Evolutionary conservation across 2,113 vertebrate genomes (phyloP).

Genomic region (Hippocampus zosterae): DNA sequence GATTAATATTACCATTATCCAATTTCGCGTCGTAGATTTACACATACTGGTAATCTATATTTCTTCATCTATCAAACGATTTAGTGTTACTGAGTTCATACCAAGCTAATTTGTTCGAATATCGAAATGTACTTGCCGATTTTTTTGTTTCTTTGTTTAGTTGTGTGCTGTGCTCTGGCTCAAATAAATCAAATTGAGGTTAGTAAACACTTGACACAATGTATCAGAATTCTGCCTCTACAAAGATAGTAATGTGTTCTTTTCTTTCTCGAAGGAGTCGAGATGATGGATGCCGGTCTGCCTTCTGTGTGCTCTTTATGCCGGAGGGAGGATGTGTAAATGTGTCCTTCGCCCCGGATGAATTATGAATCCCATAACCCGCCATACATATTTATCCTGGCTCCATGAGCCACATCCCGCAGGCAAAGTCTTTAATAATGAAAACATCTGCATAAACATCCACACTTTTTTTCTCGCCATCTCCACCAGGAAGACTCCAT

Average conservation of each 20-base stretch:
- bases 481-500: constrained; percentile 1
- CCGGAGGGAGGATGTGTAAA: constrained; percentile 22
- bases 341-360: constrained; percentile 51
- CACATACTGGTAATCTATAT: too few species aligned
- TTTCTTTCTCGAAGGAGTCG: neutral
- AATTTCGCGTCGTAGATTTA: too few species aligned
- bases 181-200: too few species aligned
- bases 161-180: too few species aligned
- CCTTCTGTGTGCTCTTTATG: neutral
- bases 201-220: neutral
- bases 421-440: constrained; percentile 57
- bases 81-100: too few species aligned
- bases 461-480: constrained; percentile 33
- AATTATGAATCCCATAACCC: constrained; percentile 54
- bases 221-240: neutral
- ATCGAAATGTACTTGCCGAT: too few species aligned
- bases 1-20: too few species aligned
- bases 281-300: neutral
- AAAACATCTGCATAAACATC: constrained; percentile 57
- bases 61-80: too few species aligned
- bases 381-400: constrained; percentile 52
- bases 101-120: too few species aligned
- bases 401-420: constrained; percentile 40
- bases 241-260: neutral
- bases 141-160: too few species aligned